Base-by-base conservation (phyloP, 2,888 invertebrate genomes). In the Lithophane ornitopus region DNA sequence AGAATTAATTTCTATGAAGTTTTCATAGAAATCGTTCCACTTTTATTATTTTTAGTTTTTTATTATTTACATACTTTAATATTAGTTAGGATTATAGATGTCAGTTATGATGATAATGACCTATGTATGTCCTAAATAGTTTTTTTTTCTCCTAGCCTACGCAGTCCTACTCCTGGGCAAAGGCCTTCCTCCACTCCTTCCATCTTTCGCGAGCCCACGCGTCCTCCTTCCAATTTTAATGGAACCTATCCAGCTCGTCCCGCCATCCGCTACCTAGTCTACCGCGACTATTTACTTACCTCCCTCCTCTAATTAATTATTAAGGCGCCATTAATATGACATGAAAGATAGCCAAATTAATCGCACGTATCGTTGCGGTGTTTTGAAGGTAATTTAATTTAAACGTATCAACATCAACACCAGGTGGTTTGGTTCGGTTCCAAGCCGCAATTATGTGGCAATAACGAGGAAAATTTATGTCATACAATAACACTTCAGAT, bases 331-430 rank as follows among this genome's bases (percentile, higher is more conserved):
- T 44, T 34, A 59, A 59, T 34, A 58, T 28, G 54, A 63, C 62
- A 68, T 26, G 22, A 78, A 82, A 78, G 28, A 61, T 63, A 39
- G 63, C 54, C 11, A 70, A 76, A 80, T 80, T 63, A 73, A 80
- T 76, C 41, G 71, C 84, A 70, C 54, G 74, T 52, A 59, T 41
- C 63, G 61, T 71, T 72, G 84, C 68, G 68, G 70, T 70, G 66
- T 70, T 72, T 76, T 76, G 46, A 66, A 73, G 19, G 63, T 46
- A 80, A 70, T 80, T 84, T 46, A 80, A 70, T 80, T 84, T 73
- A 70, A 66, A 77, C 59, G 52, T 49, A 56, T 67, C 49, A 70
- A 61, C 70, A 52, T 59, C 58, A 74, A 54, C 52, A 61, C 72
- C 71, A 66, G 74, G 67, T 78, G 74, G 54, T 61, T 65, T 69